Conservation (phyloP, 2,797 vertebrate species). For the Clamator glandarius region DNA sequence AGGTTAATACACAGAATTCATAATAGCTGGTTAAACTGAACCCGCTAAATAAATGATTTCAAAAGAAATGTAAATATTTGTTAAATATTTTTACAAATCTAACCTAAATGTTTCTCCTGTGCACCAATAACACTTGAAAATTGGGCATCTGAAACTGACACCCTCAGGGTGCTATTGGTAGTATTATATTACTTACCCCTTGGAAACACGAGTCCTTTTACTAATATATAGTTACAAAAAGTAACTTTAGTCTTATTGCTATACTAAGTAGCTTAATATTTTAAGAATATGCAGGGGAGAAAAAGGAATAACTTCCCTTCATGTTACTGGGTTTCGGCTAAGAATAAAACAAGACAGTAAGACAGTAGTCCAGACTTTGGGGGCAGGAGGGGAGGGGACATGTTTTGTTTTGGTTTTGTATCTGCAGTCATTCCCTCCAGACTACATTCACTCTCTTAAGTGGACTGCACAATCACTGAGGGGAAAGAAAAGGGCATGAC, state of each 20-base stretch:
- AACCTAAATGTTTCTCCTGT: neutral
- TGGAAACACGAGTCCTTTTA: neutral
- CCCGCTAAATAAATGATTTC: neutral
- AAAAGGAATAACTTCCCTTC: neutral
- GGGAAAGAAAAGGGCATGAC: neutral
- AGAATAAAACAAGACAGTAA: neutral
- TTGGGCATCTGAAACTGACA: neutral
- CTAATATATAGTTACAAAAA: neutral
- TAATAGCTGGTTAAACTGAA: neutral
- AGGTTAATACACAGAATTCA: neutral
- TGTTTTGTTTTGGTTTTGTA: neutral
- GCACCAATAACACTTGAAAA: neutral
- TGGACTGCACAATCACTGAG: neutral
- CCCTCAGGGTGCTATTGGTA: neutral
- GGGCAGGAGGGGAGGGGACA: too few species aligned
- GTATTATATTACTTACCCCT: neutral
- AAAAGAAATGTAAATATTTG: neutral
- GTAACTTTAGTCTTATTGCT: neutral
- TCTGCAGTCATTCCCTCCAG: neutral
- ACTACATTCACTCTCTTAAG: neutral
- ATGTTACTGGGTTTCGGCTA: neutral
- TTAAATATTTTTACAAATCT: neutral
- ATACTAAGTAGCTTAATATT: neutral
- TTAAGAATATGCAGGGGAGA: neutral
- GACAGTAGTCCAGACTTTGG: neutral